Base-by-base conservation (phyloP, 2,113 vertebrate species). In the Scopus umbretta region DNA sequence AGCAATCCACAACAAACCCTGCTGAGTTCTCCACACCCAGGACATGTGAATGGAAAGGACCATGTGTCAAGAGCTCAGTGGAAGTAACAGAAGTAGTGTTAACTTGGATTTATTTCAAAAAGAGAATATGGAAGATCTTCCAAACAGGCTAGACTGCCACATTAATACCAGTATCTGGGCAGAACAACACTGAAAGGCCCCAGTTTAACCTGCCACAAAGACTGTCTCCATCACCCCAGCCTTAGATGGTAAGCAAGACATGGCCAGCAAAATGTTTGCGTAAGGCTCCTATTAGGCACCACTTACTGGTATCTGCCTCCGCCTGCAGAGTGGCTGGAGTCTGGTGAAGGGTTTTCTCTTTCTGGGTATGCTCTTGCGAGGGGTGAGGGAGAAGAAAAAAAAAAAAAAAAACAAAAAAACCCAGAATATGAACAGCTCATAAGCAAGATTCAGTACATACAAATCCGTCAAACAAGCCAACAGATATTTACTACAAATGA, bases 301-400 rank as follows among this genome's bases (percentile, higher is more conserved):
- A 86, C 61, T 50, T 83, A 76, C 92, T 71, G 66, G 55, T 40
- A 3, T 71, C 49, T n/a, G 42, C 8, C 13, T 66, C 68, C 3
- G 5, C 36, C 8, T 6, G 36, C 1, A 1, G 17, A 65, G 74
- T 4, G 25, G 3, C 47, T 78, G 7, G 58, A 73, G 16, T 2
- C 8, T 42, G 38, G 2, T 20, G 7, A 58, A 1, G 2, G 3
- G 0, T 62, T 13, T 76, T 92, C 21, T 91, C 89, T 70, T 16
- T 91, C 6, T 27, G 20, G 16, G 6, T 5, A 16, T 42, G 29
- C 1, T 74, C 96, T 94, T 80, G 38, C 9, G 67, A 78, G 17
- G 53, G 16, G 5, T 5, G n/a, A 22, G 34, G 21, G 19, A 1
- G 32, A 6, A 47, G 53, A 86, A 84, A 49, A 30, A 58, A 32